phyloP scores from a whole-genome alignment of 92 coral and sea anemone species.

The Scolanthus callimorphus region DNA sequence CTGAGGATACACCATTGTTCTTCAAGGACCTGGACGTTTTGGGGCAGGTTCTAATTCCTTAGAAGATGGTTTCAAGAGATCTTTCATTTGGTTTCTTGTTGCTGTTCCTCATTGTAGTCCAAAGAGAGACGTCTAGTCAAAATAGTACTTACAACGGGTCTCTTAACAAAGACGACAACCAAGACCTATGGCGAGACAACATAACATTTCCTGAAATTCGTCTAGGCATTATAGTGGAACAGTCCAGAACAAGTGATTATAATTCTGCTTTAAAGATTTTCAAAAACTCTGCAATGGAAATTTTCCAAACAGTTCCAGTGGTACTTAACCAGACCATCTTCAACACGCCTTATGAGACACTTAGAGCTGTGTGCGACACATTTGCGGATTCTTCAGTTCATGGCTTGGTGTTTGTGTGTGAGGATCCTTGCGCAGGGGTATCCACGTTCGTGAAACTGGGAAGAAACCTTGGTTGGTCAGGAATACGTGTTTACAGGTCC shows the following conservation, averaged over 20 bases:
- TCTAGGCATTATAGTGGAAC: not conserved
- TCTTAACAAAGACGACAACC: no score
- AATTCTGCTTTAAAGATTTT: not conserved
- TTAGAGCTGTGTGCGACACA: slow-evolving; percentile 4
- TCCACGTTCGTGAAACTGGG: slow-evolving; percentile 9
- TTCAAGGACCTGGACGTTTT: no score
- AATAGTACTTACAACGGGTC: no score
- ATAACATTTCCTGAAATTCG: not conserved
- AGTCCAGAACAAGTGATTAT: not conserved
- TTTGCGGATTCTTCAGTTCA: not conserved
- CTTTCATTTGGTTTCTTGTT: no score
- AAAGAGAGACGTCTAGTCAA: no score
- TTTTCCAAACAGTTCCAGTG: not conserved
- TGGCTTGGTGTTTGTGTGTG: slow-evolving; percentile 25
- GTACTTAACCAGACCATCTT: not conserved
- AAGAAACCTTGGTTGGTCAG: slow-evolving; percentile 17
- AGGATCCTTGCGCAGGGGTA: slow-evolving; percentile 6
- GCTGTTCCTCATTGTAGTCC: no score
- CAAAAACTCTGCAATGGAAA: no score
- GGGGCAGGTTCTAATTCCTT: no score
- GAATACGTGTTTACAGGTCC: slow-evolving; percentile 9
- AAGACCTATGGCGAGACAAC: no score
- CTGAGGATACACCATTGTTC: no score
- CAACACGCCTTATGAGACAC: slow-evolving; percentile 16
- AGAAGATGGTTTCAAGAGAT: no score